Base-by-base conservation (phyloP, 2,113 vertebrate genomes). In the Corvus moneduloides region DNA sequence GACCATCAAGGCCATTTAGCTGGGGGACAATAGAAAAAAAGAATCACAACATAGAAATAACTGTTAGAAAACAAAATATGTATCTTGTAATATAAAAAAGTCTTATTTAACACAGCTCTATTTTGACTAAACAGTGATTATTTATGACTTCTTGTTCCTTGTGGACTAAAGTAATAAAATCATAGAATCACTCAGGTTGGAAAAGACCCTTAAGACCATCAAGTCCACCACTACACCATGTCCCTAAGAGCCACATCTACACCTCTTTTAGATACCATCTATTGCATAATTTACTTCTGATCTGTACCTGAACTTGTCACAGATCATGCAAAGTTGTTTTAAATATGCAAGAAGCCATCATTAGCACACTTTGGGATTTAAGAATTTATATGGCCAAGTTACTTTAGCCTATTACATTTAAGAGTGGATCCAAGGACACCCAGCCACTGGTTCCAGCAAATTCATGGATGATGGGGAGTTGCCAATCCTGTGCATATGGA, bases 1-100 rank as follows among this genome's bases (percentile, higher is more conserved):
- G 98, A 61, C 97, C 96, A 59, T 99, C 99, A 49, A 99, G 97
- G 48, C 98, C 97, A 89, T 98, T 99, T 63, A 98, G 82, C 99
- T 99, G 82, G 13, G 5, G 5, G 1, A 8, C 4, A 51, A 81
- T 3, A 63, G 26, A 21, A n/a, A 61, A 75, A 76, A 77, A 48
- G 73, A 72, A 23, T 74, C 22, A 35, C 15, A 81, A 62, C 16
- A 86, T 13, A 30, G 11, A 85, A 90, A 46, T 16, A 78, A 6
- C 43, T 37, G 23, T 14, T 46, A 71, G 68, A 86, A 95, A 81
- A 62, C 32, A 52, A 49, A 15, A 58, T 2, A 27, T 16, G 39
- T 27, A 66, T 80, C 54, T 33, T 32, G 10, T 11, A 93, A 79
- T 21, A 20, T 11, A 92, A 43, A 55, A 73, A 39, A 30, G 21